Base-by-base conservation (phyloP, 2,113 vertebrate species). In the Pedionomus torquatus region DNA sequence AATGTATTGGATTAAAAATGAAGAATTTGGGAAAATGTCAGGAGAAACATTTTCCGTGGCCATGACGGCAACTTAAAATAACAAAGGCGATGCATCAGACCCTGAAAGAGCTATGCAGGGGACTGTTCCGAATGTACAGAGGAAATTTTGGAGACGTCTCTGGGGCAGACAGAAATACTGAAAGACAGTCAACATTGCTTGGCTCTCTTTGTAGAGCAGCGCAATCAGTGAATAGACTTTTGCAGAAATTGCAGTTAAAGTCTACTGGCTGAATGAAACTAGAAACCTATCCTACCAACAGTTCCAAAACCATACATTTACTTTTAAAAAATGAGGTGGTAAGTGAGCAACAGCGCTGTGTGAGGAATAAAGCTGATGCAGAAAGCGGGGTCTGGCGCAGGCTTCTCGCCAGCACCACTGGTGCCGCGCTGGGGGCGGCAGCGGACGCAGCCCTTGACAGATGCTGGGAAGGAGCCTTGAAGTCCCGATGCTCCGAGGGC, bases 381-480 rank as follows among this genome's bases (percentile, higher is more conserved):
- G 63, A 66, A 76, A 78, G 92, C 44, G 28, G 75, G 10, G 43
- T 52, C 81, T 91, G 66, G 31, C 4, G 2, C 48, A 28, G 87
- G 54, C 64, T 74, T 90, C 82, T 96, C 79, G 83, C 64, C 64
- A 83, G 7, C 46, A 83, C 24, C 30, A 24, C 37, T 69, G 72
- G 49, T 9, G 61, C 93, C 81, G 83, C 66, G 33, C 44, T 83
- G 71, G 63, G 96, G 76, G 79, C 90, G 92, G 6, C 71, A 78
- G 79, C 48, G 60, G 76, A 44, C 55, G n/a, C 48, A 71, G 82
- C 55, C 55, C 87, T 77, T 83, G 82, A 95, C 95, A 90, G 87
- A 88, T 91, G 93, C 90, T 95, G 93, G 92, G 90, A 96, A 96
- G 90, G 63, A 92, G 39, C 28, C 60, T 33, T 90, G 82, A 95